These are phyloP conservation scores for Isoperla grammatica DNA, from an alignment of 2,888 invertebrate species.

Conservation along the genomic window DNA sequence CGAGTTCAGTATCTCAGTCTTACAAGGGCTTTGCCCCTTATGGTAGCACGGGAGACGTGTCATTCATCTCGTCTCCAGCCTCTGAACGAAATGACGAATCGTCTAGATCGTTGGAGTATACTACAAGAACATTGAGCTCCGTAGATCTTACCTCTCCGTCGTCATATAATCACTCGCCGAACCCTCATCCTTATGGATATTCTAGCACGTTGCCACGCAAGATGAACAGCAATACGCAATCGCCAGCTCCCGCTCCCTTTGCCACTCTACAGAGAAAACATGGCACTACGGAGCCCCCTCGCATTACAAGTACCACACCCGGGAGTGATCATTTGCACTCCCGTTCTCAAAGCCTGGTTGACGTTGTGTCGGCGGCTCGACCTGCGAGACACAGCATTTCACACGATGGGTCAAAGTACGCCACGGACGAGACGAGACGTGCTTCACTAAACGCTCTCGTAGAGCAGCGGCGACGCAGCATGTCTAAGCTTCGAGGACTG, in stretches of 20 bases:
- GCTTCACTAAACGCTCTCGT: constrained; percentile 67
- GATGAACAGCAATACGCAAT: neutral
- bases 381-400: constrained; percentile 19
- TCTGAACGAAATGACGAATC: constrained; percentile 13
- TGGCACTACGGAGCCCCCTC: neutral
- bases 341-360: constrained; percentile 49
- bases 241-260: neutral
- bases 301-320: neutral
- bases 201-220: constrained; percentile 35
- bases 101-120: constrained; percentile 26
- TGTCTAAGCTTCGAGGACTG: constrained; percentile 80
- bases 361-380: constrained; percentile 36
- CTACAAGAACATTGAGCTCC: constrained; percentile 39
- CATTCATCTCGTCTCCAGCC: neutral
- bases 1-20: neutral
- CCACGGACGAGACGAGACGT: constrained; percentile 47
- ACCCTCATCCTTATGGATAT: constrained; percentile 31
- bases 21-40: neutral
- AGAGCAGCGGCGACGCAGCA: constrained; percentile 74
- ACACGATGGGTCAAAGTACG: neutral
- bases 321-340: constrained; percentile 38
- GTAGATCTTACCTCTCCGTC: constrained; percentile 35
- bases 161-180: constrained; percentile 34
- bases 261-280: neutral
- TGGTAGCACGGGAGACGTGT: constrained; percentile 16